Base-by-base conservation (phyloP, 1,140 invertebrate species). In the Musca vetustissima region DNA sequence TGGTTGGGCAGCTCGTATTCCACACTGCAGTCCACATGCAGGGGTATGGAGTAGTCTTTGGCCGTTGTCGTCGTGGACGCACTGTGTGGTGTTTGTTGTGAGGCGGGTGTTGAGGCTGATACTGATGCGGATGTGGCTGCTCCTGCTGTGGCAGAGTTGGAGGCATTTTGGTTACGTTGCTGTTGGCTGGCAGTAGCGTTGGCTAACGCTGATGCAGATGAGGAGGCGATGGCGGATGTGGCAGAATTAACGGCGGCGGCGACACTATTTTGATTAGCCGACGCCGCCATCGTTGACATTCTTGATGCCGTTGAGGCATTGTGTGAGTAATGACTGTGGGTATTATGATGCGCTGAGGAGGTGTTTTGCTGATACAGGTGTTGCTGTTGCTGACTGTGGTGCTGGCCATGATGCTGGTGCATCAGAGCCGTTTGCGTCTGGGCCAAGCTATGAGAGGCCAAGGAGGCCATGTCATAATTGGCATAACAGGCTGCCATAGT, bases 1-100 rank as follows among this genome's bases (percentile, higher is more conserved):
- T 91, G 89, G 75, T 91, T 91, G 67, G 91, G 91, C 75, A 93
- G 84, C 83, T 93, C 91, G 85, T 93, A 93, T 83, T 93, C 91
- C 68, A 93, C 91, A 85, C 91, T 92, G 84, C 91, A 92, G 82
- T 93, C 91, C 72, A 93, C 91, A 84, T 91, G 90, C 77, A 93
- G 85, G 70, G 91, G 91, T 77, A 90, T 87, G 75, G 88, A 89
- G 83, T 91, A 93, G 83, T 93, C 91, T 83, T 90, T 90, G 76
- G 86, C 84, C 32, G 65, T 32, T 49, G 71, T 59, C 52, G 43
- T 59, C 55, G 50, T 25, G 57, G 28, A 24, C 25, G 22, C 36
- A 61, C 57, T 28, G n/a, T 36, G 17, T 19, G 21, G 8, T 36
- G 57, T 57, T 70, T 52, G 53, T 57, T 57, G 53, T 28, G 57